Conservation (phyloP, 2,888 invertebrate species). For the Dicyrtomina minuta region DNA sequence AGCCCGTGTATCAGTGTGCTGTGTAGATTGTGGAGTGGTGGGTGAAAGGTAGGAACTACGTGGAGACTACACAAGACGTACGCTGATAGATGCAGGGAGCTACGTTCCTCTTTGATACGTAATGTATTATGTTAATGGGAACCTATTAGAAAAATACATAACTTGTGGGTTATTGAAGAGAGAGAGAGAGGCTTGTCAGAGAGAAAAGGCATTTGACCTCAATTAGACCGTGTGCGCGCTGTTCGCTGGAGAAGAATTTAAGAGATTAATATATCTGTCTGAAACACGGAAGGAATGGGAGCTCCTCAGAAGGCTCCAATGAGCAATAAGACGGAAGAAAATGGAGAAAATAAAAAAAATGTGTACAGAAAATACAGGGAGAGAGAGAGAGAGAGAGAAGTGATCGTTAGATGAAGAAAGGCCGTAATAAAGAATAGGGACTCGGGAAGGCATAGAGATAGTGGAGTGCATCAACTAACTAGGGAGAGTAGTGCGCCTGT, state of each 20-base stretch:
- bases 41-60: background rate
- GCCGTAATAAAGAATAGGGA: too few species aligned
- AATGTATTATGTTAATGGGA: conserved; percentile 30
- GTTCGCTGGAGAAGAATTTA: conserved; percentile 10
- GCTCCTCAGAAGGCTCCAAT: background rate
- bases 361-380: background rate
- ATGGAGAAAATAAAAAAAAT: background rate
- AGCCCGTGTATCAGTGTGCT: too few species aligned
- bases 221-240: conserved; percentile 25
- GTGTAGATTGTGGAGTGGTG: too few species aligned
- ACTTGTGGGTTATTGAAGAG: conserved; percentile 38
- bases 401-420: too few species aligned
- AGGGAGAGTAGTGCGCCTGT: too few species aligned
- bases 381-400: background rate
- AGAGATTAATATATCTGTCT: conserved; percentile 24
- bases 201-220: conserved; percentile 37
- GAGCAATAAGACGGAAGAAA: background rate
- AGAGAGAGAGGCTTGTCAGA: conserved; percentile 32
- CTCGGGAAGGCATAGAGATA: too few species aligned
- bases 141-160: conserved; percentile 33
- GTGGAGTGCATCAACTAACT: too few species aligned
- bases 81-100: too few species aligned
- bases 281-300: background rate
- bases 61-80: too few species aligned
- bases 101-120: too few species aligned